These are phyloP conservation scores for Thripadectes ignobilis DNA, from an alignment of 2,797 vertebrate species.

Conservation along the genomic window DNA sequence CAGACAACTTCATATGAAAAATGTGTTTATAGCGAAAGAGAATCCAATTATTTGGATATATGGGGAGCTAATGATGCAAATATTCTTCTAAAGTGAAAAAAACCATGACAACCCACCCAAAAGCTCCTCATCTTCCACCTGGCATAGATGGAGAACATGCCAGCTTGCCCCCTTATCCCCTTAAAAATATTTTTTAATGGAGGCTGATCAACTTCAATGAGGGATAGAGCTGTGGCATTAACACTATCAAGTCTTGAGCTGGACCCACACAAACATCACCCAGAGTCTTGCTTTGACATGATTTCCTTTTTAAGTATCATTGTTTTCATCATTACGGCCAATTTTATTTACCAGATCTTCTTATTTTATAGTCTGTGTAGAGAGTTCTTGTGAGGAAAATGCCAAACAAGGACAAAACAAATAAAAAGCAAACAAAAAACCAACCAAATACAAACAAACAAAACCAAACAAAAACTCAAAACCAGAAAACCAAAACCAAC, in stretches of 20 bases:
- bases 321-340: background rate
- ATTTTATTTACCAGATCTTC: background rate
- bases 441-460: background rate
- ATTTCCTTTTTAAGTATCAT: background rate
- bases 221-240: background rate
- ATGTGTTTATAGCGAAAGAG: background rate
- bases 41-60: background rate
- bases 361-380: background rate
- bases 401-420: background rate
- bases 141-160: background rate
- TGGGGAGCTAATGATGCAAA: background rate
- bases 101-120: background rate
- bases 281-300: background rate
- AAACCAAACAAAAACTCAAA: background rate
- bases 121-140: background rate
- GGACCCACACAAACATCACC: rapidly evolving
- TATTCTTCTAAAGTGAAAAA: background rate
- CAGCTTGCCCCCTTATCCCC: background rate
- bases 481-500: background rate
- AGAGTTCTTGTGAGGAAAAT: background rate
- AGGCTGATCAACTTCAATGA: background rate
- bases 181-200: background rate
- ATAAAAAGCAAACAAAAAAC: background rate
- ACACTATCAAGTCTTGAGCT: background rate
- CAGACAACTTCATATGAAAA: rapidly evolving